Evolutionary conservation across 2,888 invertebrate species (phyloP).

Genomic region (Athripsodes cinereus): DNA sequence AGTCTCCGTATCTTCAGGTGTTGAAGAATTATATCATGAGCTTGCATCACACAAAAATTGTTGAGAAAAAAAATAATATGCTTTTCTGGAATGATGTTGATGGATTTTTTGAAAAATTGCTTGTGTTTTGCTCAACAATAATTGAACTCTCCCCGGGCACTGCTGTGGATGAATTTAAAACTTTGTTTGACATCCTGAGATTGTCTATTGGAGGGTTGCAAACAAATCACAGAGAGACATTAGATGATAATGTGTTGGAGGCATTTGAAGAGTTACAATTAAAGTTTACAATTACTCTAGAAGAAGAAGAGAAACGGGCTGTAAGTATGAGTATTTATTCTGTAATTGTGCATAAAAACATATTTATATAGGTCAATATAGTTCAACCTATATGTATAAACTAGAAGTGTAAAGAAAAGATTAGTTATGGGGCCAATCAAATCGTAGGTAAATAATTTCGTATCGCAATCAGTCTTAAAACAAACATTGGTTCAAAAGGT

Average conservation of each 20-base stretch:
- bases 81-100: slow-evolving; percentile 1
- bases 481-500: too few relatives aligned
- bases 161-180: not conserved
- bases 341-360: too few relatives aligned
- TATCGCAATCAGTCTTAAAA: too few relatives aligned
- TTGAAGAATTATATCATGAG: slow-evolving; percentile 3
- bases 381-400: too few relatives aligned
- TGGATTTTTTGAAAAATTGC: not conserved
- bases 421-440: too few relatives aligned
- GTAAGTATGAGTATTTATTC: not conserved
- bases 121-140: not conserved
- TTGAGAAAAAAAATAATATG: not conserved
- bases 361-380: too few relatives aligned
- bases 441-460: too few relatives aligned
- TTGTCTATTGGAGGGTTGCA: not conserved
- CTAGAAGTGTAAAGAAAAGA: too few relatives aligned
- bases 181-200: not conserved
- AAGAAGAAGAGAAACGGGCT: not conserved
- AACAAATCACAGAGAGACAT: not conserved
- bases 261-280: not conserved
- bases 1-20: not conserved
- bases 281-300: not conserved
- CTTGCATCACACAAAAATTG: not conserved
- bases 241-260: not conserved
- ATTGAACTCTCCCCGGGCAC: not conserved